Evolutionary conservation across 2,113 vertebrate genomes (phyloP).

Genomic region (Salvelinus alpinus): DNA sequence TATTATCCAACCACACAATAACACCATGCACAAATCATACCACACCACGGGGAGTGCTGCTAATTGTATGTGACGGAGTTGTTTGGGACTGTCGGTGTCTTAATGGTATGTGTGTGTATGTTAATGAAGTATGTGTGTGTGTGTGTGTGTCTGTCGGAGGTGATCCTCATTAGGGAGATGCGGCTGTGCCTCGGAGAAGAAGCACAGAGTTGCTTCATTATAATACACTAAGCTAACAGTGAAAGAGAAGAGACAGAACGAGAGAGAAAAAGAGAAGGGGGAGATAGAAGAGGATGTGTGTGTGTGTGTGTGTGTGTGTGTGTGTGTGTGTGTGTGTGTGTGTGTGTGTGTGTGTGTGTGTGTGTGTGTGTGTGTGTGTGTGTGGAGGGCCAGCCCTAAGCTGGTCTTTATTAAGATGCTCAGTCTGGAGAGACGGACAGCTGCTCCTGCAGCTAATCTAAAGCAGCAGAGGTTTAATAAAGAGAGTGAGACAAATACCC

Average conservation of each 20-base stretch:
- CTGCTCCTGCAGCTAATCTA: constrained; percentile 58
- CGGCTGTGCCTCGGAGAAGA: constrained; percentile 9
- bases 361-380: constrained; percentile 16
- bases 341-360: constrained; percentile 20
- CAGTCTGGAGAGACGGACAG: constrained; percentile 48
- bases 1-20: not conserved
- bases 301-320: constrained; percentile 7
- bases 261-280: too few species aligned
- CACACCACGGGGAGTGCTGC: not conserved
- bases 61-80: not conserved
- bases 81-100: constrained; percentile 8
- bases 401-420: constrained; percentile 67
- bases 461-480: constrained; percentile 63
- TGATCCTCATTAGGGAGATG: constrained; percentile 57
- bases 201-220: constrained; percentile 49
- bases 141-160: constrained; percentile 33
- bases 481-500: constrained; percentile 36
- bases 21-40: too few species aligned
- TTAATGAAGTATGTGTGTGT: constrained; percentile 21
- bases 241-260: too few species aligned
- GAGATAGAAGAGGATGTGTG: constrained; percentile 3
- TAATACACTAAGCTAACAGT: constrained; percentile 36
- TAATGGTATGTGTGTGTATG: constrained; percentile 24
- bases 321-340: constrained; percentile 10
- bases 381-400: constrained; percentile 42